Evolutionary conservation across 2,888 invertebrate genomes (phyloP).

Genomic region (Macrophya alboannulata): DNA sequence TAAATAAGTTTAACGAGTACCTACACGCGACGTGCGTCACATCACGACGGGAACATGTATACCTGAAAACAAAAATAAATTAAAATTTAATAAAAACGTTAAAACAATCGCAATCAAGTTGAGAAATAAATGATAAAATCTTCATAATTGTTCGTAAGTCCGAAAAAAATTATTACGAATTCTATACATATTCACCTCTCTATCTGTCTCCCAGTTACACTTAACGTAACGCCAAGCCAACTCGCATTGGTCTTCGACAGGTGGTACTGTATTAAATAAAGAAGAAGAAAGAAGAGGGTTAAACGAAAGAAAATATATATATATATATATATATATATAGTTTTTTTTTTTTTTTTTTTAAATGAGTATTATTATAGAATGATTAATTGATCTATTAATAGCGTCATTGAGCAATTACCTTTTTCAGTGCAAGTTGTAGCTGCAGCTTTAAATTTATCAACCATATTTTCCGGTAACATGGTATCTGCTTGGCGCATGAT

Average conservation of each 20-base stretch:
- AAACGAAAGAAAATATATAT: background rate
- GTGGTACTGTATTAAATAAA: slow-evolving; percentile 58
- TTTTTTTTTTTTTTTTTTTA: too few species aligned
- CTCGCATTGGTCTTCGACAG: slow-evolving; percentile 66
- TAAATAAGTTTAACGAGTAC: background rate
- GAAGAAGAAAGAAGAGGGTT: background rate
- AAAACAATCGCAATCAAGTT: background rate
- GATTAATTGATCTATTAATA: background rate
- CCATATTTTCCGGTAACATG: slow-evolving; percentile 65
- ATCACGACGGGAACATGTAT: slow-evolving; percentile 38
- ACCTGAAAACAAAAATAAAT: slow-evolving; percentile 28
- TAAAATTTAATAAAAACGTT: background rate
- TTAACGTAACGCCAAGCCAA: slow-evolving; percentile 65
- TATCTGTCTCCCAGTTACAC: slow-evolving; percentile 67
- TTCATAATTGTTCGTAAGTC: background rate
- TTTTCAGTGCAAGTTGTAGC: slow-evolving; percentile 60
- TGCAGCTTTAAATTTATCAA: slow-evolving; percentile 61
- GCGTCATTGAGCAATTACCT: slow-evolving; percentile 61
- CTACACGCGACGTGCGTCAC: background rate
- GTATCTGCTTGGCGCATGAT: slow-evolving; percentile 80
- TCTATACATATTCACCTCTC: slow-evolving; percentile 47
- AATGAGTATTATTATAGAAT: background rate
- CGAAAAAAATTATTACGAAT: slow-evolving; percentile 26
- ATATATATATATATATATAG: background rate
- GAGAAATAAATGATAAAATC: background rate